Percentiles rank a stretch among this genome's conserved stretches.
phyloP scores from a whole-genome alignment of 1,140 invertebrate species.

The Delia radicum region DNA sequence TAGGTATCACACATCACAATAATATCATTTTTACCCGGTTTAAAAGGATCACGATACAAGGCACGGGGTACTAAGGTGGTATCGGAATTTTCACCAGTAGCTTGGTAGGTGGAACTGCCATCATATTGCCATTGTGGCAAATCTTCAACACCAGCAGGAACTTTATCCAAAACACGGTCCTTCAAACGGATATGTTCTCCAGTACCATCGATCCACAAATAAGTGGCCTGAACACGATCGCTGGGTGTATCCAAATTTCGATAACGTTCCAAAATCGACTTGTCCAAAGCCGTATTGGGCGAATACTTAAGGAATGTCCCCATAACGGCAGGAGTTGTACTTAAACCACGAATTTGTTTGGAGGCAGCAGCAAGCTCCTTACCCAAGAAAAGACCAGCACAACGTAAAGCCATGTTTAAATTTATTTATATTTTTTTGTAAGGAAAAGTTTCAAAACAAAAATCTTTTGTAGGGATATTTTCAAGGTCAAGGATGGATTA shows the following conservation, averaged over 20 bases:
- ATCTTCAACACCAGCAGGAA: conserved; percentile 71
- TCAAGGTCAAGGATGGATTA: conserved; percentile 7
- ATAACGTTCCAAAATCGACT: conserved; percentile 70
- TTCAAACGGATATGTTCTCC: conserved; percentile 85
- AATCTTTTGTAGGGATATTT: background rate
- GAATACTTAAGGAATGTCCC: conserved; percentile 60
- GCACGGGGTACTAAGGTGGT: conserved; percentile 80
- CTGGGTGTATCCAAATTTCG: conserved; percentile 70
- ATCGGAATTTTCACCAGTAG: conserved; percentile 79
- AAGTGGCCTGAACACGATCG: conserved; percentile 76
- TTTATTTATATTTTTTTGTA: conserved; percentile 1
- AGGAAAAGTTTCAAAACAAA: background rate
- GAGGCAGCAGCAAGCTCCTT: conserved; percentile 37
- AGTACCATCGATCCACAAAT: conserved; percentile 94
- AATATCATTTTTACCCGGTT: conserved; percentile 74
- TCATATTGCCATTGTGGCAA: conserved; percentile 92
- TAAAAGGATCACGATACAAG: conserved; percentile 86
- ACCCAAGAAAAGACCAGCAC: conserved; percentile 50
- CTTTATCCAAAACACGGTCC: conserved; percentile 76
- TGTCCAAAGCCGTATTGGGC: conserved; percentile 73
- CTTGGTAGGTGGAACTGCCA: conserved; percentile 80
- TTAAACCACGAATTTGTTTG: conserved; percentile 39
- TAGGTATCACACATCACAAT: conserved; percentile 85
- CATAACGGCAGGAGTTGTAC: conserved; percentile 27
- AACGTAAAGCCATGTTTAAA: conserved; percentile 47